phyloP scores from a whole-genome alignment of 2,888 invertebrate genomes.

The Siphonodentalium dalli region DNA sequence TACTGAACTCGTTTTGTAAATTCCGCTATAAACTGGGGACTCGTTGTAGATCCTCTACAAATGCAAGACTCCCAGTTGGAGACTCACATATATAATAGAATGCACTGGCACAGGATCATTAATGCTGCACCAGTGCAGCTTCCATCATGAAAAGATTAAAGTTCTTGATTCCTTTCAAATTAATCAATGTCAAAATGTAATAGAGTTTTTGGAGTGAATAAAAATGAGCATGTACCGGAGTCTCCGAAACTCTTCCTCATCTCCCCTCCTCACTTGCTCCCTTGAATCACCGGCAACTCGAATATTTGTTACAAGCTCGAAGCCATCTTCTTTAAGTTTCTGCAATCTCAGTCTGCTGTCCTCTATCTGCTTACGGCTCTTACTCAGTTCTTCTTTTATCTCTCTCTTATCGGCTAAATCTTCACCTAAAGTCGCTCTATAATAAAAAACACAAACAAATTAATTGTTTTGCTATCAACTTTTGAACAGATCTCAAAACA shows the following conservation, averaged over 20 bases:
- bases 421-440: slow-evolving; percentile 60
- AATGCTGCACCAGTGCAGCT: too few species aligned
- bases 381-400: slow-evolving; percentile 61
- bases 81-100: too few species aligned
- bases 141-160: too few species aligned
- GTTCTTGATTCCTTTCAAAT: too few species aligned
- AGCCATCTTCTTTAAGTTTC: slow-evolving; percentile 62
- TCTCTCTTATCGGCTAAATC: slow-evolving; percentile 55
- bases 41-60: too few species aligned
- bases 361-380: slow-evolving; percentile 63
- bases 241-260: slow-evolving; percentile 61
- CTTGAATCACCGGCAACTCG: slow-evolving; percentile 64
- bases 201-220: too few species aligned
- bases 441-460: background rate
- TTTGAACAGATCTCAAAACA: background rate
- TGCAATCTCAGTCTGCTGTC: slow-evolving; percentile 61
- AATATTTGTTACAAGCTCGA: slow-evolving; percentile 64
- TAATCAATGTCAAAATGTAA: too few species aligned
- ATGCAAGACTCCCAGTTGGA: too few species aligned
- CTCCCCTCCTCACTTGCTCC: slow-evolving; percentile 55
- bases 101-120: too few species aligned
- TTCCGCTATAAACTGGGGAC: too few species aligned
- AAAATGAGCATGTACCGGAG: slow-evolving; percentile 37
- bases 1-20: too few species aligned
- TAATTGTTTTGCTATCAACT: background rate